Evolutionary conservation across 1,140 invertebrate genomes (phyloP).

Genomic region (Calycopis cecrops): DNA sequence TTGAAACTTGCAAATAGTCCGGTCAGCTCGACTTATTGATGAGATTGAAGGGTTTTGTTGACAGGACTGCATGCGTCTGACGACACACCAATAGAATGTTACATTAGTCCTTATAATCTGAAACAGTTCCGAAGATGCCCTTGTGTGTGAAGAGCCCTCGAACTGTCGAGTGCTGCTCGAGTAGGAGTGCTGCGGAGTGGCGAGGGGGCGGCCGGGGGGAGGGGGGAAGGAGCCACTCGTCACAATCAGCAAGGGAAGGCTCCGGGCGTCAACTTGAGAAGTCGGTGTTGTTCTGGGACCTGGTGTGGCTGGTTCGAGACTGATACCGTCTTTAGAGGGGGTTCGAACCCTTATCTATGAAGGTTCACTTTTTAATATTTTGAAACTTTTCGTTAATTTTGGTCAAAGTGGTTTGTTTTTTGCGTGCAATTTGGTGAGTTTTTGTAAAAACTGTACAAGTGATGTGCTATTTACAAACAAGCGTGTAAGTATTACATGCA

Average conservation of each 20-base stretch:
- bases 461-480: too few species aligned
- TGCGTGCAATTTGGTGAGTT: too few species aligned
- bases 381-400: not conserved
- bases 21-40: too few species aligned
- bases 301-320: slow-evolving; percentile 55
- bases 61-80: too few species aligned
- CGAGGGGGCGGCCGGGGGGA: slow-evolving; percentile 21
- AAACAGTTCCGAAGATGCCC: slow-evolving; percentile 53
- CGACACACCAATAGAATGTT: too few species aligned
- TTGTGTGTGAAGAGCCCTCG: slow-evolving; percentile 41
- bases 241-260: slow-evolving; percentile 37
- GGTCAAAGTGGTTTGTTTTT: not conserved
- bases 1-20: too few species aligned
- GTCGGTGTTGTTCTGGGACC: slow-evolving; percentile 51
- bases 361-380: slow-evolving; percentile 2
- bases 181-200: slow-evolving; percentile 28
- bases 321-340: slow-evolving; percentile 53
- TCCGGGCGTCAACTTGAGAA: slow-evolving; percentile 55
- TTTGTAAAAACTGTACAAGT: too few species aligned
- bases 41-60: too few species aligned
- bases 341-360: slow-evolving; percentile 39
- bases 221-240: slow-evolving; percentile 16
- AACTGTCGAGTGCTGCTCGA: slow-evolving; percentile 39
- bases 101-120: slow-evolving; percentile 18
- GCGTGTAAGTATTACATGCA: too few species aligned